These are phyloP conservation scores for Galago senegalensis DNA, from an alignment of 2,797 vertebrate species.

Conservation along the genomic window DNA sequence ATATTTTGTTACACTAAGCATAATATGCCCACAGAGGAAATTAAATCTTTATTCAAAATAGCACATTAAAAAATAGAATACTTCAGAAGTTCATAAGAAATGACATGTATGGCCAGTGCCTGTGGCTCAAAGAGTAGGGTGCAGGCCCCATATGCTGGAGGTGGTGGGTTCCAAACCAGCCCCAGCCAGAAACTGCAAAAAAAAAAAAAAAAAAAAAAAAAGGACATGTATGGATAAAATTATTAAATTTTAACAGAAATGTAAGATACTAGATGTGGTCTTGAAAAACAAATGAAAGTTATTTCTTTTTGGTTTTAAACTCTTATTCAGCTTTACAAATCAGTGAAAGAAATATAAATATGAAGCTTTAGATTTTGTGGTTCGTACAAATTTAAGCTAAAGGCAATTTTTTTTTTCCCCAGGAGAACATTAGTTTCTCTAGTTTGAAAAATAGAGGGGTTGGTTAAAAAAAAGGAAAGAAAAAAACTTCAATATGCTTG, in stretches of 20 bases:
- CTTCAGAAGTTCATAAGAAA: neutral
- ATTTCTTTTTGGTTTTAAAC: neutral
- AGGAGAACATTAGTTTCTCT: neutral
- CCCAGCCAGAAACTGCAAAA: no score
- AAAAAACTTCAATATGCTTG: neutral
- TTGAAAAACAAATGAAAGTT: neutral
- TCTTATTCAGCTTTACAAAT: neutral
- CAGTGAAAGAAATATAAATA: neutral
- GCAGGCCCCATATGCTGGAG: no score
- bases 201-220: neutral
- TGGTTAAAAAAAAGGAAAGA: neutral
- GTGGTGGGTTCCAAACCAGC: no score
- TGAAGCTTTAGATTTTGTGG: neutral
- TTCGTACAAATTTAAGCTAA: neutral
- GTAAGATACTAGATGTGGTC: neutral
- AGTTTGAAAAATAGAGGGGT: neutral
- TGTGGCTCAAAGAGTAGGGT: no score
- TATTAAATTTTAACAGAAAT: neutral
- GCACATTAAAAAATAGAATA: neutral
- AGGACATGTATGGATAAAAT: neutral
- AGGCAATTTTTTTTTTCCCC: neutral
- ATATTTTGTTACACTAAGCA: neutral
- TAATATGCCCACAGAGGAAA: neutral
- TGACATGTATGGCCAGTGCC: neutral
- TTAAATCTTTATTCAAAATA: neutral